phyloP scores from a whole-genome alignment of 2,797 vertebrate species.

The Glossophaga mutica region DNA sequence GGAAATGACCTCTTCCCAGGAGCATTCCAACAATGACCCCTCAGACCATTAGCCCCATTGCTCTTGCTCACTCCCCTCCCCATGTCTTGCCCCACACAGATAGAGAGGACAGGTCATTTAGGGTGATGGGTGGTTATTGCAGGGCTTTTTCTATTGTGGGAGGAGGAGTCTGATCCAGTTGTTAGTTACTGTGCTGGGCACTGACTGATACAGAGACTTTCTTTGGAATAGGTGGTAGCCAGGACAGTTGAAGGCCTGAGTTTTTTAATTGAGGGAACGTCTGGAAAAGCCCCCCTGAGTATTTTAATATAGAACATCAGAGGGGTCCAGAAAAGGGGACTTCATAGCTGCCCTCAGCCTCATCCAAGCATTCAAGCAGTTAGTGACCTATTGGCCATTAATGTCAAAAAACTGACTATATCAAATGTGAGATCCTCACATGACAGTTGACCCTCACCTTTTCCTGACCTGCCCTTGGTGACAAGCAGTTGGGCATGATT shows the following conservation, averaged over 20 bases:
- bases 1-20: background rate
- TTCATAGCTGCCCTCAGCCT: background rate
- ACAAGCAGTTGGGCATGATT: background rate
- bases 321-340: background rate
- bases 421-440: background rate
- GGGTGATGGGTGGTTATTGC: fast-evolving
- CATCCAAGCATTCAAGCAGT: background rate
- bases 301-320: background rate
- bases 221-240: background rate
- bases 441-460: background rate
- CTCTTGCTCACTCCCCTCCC: background rate
- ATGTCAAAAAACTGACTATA: background rate
- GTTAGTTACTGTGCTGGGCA: background rate
- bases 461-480: background rate
- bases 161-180: background rate
- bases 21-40: background rate
- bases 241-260: background rate
- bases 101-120: background rate
- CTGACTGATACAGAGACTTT: background rate
- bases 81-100: background rate
- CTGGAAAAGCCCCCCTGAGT: background rate
- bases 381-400: background rate
- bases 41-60: background rate
- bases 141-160: background rate
- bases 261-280: background rate